Evolutionary conservation across 2,797 vertebrate genomes (phyloP), one percentile per base, ranked within the genome.

Genomic region (Selene dorsalis): DNA sequence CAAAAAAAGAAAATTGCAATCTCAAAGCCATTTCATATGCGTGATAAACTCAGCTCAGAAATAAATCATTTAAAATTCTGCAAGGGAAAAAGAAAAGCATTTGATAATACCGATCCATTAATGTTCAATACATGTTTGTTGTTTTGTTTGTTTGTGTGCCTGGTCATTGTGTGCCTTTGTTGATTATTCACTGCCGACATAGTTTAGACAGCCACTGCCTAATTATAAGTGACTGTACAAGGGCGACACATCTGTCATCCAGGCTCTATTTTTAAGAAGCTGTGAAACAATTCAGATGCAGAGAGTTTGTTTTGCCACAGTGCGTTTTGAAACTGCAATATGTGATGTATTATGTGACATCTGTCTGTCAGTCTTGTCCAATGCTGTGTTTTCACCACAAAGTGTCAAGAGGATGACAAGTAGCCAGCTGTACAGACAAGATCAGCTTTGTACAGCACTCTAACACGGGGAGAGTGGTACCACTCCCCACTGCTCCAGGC

Each of bases 401-500:
- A 79, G 80, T 79, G 85, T 88, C 81, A 68, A 91, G 87, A 87
- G 87, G 88, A 84, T 83, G 82, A 91, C 87, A 79, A 92, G 86
- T 45, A 73, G 80, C 64, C 67, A 13, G 41, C 79, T 69, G 79
- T 55, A 68, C 77, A 75, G 86, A 93, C 91, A 92, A 88, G 75
- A 84, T 82, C 28, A 47, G 77, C 90, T 86, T 93, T 93, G 92
- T 92, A 18, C 58, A 10, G 73, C 80, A 50, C 82, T 85, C 82
- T 18, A 84, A 76, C 77, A 61, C 28, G 69, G 79, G 76, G 86
- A 88, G 89, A 90, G 80, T 89, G 83, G 91, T 89, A 92, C 91
- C 90, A 90, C 89, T 93, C 84, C 85, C 91, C 85, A 13, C 88
- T 87, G 88, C 91, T 92, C 56, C 58, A 85, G 84, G 88, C 87